phyloP scores from a whole-genome alignment of 2,113 vertebrate species.

The Australoheros scitulus region DNA sequence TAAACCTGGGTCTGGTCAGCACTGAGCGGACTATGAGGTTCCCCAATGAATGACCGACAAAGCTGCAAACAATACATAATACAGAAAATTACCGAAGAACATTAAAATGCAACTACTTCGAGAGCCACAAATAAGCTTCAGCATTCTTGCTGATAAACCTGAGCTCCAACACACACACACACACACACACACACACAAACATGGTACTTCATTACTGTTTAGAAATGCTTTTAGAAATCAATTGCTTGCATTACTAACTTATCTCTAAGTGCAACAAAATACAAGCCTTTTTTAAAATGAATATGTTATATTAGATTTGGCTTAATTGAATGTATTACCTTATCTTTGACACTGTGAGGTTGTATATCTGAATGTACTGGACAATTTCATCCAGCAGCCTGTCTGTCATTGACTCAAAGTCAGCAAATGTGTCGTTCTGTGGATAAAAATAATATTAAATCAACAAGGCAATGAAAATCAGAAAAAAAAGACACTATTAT shows the following conservation, averaged over 20 bases:
- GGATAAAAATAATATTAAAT: slow-evolving; percentile 37
- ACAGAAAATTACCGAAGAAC: neutral
- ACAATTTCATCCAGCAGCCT: slow-evolving; percentile 97
- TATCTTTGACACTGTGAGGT: slow-evolving; percentile 95
- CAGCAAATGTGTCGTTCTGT: slow-evolving; percentile 99
- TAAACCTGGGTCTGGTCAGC: slow-evolving; percentile 93
- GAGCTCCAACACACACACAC: too few relatives aligned
- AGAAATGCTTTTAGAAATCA: neutral
- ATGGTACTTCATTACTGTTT: too few relatives aligned
- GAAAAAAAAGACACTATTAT: neutral
- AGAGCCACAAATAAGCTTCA: neutral
- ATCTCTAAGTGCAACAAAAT: neutral
- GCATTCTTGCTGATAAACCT: neutral
- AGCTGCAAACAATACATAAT: slow-evolving; percentile 76
- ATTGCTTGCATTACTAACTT: neutral
- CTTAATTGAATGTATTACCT: slow-evolving; percentile 82
- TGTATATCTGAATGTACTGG: slow-evolving; percentile 99
- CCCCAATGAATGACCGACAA: slow-evolving; percentile 97
- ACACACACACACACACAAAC: too few relatives aligned
- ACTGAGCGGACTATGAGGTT: slow-evolving; percentile 99
- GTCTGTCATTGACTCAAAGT: slow-evolving; percentile 99
- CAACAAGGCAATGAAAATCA: neutral
- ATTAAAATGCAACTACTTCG: neutral
- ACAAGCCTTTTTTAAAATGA: neutral
- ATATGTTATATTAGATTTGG: neutral